Conservation (phyloP, 2,797 vertebrate genomes). For the Pipistrellus kuhlii region DNA sequence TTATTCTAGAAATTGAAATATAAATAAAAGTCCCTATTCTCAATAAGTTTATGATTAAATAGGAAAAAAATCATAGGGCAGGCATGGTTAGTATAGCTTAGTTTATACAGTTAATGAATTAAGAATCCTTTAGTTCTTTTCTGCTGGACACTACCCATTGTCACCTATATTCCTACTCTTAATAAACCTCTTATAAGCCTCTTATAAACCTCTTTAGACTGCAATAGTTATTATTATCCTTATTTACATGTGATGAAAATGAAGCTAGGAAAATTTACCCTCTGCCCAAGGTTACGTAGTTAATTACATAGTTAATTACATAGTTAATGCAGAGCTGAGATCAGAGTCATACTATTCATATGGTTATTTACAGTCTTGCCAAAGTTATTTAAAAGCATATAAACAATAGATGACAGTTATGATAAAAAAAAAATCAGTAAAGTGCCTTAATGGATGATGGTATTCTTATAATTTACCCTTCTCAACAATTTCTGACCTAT, state of each 20-base stretch:
- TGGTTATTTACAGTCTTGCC: constrained; percentile 26
- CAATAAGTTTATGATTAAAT: constrained; percentile 7
- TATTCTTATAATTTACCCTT: constrained; percentile 50
- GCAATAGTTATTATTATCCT: background rate
- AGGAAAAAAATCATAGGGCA: background rate
- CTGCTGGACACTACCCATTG: background rate
- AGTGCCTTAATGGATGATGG: background rate
- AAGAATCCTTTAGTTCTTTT: background rate
- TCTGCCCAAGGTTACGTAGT: background rate
- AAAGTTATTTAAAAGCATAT: background rate
- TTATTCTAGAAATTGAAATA: background rate
- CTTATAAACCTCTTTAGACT: background rate
- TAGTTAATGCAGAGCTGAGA: background rate
- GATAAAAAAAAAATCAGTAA: constrained; percentile 52
- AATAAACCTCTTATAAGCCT: background rate
- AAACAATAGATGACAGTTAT: background rate
- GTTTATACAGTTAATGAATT: background rate
- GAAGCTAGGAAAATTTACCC: background rate
- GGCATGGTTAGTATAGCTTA: background rate
- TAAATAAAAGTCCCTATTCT: background rate
- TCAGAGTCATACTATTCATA: background rate
- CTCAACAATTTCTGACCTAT: constrained; percentile 55
- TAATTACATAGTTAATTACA: background rate
- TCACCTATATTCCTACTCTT: background rate
- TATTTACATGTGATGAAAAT: constrained; percentile 27